phyloP scores from a whole-genome alignment of 2,888 invertebrate genomes.

The Andrena minutula region DNA sequence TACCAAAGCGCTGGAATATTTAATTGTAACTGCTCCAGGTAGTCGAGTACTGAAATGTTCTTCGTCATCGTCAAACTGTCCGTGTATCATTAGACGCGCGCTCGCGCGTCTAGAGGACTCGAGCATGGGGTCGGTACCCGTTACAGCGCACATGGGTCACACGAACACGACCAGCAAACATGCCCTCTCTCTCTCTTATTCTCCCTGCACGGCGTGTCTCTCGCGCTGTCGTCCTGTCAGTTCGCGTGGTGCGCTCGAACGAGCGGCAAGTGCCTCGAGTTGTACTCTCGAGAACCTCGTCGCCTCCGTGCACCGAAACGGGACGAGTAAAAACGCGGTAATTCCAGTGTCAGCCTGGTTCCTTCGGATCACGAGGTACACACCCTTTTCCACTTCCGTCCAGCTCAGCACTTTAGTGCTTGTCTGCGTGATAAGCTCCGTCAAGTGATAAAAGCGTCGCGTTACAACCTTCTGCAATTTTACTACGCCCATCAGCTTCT shows the following conservation, averaged over 20 bases:
- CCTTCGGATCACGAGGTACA: neutral
- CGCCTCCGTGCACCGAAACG: neutral
- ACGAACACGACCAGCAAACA: constrained; percentile 38
- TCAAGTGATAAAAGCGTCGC: too few relatives aligned
- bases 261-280: constrained; percentile 58
- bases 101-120: constrained; percentile 3
- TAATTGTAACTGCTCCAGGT: neutral
- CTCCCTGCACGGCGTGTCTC: constrained; percentile 36
- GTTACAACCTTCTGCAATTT: too few relatives aligned
- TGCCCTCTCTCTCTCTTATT: constrained; percentile 6
- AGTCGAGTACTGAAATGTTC: neutral
- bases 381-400: neutral
- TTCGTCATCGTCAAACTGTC: neutral
- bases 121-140: constrained; percentile 58
- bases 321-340: constrained; percentile 13
- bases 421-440: too few relatives aligned
- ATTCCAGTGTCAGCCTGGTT: constrained; percentile 7
- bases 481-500: neutral
- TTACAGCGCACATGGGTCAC: constrained; percentile 64
- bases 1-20: too few relatives aligned
- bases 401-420: constrained; percentile 2
- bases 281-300: neutral
- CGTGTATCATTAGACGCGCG: neutral
- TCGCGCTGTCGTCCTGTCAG: constrained; percentile 60
- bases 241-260: constrained; percentile 68